Base-by-base conservation (phyloP, 2,888 invertebrate species). In the Caenorhabditis wallacei region DNA sequence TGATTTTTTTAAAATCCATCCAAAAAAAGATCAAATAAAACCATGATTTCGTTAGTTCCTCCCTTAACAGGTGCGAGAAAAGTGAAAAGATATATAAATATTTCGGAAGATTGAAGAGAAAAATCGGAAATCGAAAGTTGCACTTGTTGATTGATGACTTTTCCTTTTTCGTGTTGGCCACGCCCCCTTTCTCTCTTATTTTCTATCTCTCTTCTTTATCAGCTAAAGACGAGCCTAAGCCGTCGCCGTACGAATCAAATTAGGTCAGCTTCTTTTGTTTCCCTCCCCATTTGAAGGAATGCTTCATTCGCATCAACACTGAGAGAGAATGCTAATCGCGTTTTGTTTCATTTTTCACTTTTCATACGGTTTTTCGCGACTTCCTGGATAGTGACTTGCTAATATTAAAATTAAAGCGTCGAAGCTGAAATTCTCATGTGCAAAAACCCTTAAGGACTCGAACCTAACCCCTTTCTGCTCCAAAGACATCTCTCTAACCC, bases 61-160 rank as follows among this genome's bases (percentile, higher is more conserved):
- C 26, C 20, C 26, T 53, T 53, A 43, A 35, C 54, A 76, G 59
- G 76, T 61, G 66, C 66, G 51, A 59, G 68, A 59, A 59, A 68
- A 68, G 68, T 48, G 56, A 76, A 68, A 74, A 74, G 51, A 54
- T 30, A 72, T 16, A 66, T 54, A n/a, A n/a, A 24, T 24, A 53
- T 53, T n/a, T 53, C 30, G 30, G 30, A 30, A 30, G 8, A 30
- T n/a, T n/a, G n/a, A n/a, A n/a, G n/a, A n/a, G n/a, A n/a, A n/a
- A n/a, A n/a, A n/a, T n/a, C n/a, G n/a, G 63, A 78, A 69, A 78
- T 54, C 16, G 78, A 78, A 78, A 78, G 78, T 78, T 78, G 78
- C 78, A 78, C 78, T 78, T 78, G 69, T 35, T 78, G 78, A 78
- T 78, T 78, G 63, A 78, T 69, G 78, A 46, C 30, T 35, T 24